Evolutionary conservation across 2,888 invertebrate genomes (phyloP).

Genomic region (Stenchaetothrips biformis): DNA sequence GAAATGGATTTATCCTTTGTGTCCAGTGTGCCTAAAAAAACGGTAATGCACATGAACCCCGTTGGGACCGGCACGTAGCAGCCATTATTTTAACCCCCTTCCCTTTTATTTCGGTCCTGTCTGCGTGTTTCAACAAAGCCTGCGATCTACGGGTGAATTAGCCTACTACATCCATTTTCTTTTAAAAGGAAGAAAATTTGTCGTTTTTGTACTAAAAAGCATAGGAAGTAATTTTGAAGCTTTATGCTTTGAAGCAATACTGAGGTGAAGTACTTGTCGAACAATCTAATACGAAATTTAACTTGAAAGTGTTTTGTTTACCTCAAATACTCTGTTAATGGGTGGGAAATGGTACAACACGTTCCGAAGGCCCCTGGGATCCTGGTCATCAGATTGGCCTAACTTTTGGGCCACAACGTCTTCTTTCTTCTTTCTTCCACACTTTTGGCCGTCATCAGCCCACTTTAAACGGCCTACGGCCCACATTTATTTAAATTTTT

Average conservation of each 20-base stretch:
- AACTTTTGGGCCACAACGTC: not conserved
- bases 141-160: not conserved
- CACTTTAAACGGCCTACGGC: not conserved
- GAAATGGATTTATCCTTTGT: too few relatives aligned
- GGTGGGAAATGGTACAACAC: not conserved
- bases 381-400: not conserved
- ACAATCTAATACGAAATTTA: too few relatives aligned
- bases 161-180: not conserved
- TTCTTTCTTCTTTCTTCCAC: constrained; percentile 5
- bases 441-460: not conserved
- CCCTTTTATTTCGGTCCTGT: too few relatives aligned
- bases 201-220: too few relatives aligned
- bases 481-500: not conserved
- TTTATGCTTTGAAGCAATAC: not conserved
- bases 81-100: too few relatives aligned
- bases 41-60: too few relatives aligned
- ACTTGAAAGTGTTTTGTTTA: not conserved
- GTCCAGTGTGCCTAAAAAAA: too few relatives aligned
- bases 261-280: too few relatives aligned
- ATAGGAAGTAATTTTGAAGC: not conserved
- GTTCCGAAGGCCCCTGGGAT: not conserved
- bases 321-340: not conserved
- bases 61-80: too few relatives aligned
- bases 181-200: not conserved
- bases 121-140: too few relatives aligned